Evolutionary conservation across 1,140 invertebrate genomes (phyloP), one percentile per base, ranked within the genome.

Genomic region (Drosophila lowei): DNA sequence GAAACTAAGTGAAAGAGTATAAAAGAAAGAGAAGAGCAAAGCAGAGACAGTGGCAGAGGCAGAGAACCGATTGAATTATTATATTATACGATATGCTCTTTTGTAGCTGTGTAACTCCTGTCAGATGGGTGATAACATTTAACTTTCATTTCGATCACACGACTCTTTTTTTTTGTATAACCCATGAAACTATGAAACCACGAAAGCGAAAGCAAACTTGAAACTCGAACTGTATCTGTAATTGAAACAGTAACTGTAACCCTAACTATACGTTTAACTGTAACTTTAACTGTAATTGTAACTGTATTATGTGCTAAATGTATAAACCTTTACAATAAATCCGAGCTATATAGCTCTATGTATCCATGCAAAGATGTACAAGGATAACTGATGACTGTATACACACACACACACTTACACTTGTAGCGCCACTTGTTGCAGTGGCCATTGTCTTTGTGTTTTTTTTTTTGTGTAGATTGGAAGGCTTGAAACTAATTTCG

Each of bases 71-170:
- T 64, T 68, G 34, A 25, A 18, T 18, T 18, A 18, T 23, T 23
- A 23, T 2, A 23, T 25, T 4, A 5, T 25, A 5, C 5, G 23
- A 25, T 25, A 25, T 74, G 79, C 74, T 85, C 74, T 85, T 60
- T 38, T 67, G 71, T 73, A 89, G 79, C 84, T 84, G 65, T 84
- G 68, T 90, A 90, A 90, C 89, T 90, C 89, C 83, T 90, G 89
- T 90, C 89, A 90, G 89, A 88, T 90, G 89, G 89, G 89, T 90
- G 89, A 90, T 90, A 90, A 75, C 66, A 28, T 28, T 86, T 58
- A 62, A 61, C 55, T 70, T 71, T 81, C 65, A 77, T 70, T 85
- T 85, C 66, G 65, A 83, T 59, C 61, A 71, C 46, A 85, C 68
- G 58, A 71, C 46, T 88, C 73, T 81, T 83, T 74, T 70, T 25